Evolutionary conservation across 1,140 invertebrate genomes (phyloP), one percentile per base, ranked within the genome.

Genomic region (Aleiodes sp.): DNA sequence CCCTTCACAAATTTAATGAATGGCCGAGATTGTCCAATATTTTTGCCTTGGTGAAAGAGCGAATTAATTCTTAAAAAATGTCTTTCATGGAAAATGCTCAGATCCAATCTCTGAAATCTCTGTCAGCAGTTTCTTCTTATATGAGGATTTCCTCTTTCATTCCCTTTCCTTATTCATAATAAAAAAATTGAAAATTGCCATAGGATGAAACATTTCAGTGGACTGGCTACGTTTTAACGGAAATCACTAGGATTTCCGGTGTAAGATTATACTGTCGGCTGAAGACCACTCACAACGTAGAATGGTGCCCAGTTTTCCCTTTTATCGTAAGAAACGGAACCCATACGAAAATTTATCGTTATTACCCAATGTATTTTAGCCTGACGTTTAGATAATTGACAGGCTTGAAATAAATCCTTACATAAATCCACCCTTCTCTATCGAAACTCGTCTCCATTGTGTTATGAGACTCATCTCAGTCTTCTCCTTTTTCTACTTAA

Each of bases 301-400:
- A 60, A 12, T 37, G 35, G 35, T 57, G 21, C 35, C 19, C 35
- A 37, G 12, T 16, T 35, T 16, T 31, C 29, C 14, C 31, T 16
- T 16, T 21, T 41, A 19, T 21, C 29, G 64, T 21, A 33, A 31
- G 29, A 29, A 31, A 60, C 29, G 57, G 33, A 7, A 68, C 16
- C 35, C 43, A 68, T 60, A 46, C 19, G 33, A 63, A 69, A n/a
- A 69, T 62, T 69, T 69, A 69, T 52, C 8, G 67, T 62, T 70
- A 70, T 70, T 56, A 46, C 4, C 31, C 46, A 16, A 70, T 57
- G 43, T 70, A 64, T 70, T 64, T 43, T 63, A 57, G n/a, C 21
- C 12, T 57, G 68, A 70, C 68, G 43, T 63, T 70, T 41, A 19
- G 19, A 70, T 70, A 70, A 70, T 70, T 70, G 60, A 70, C 68